Conservation (phyloP, 1,140 invertebrate genomes). For the Lycorma delicatula region DNA sequence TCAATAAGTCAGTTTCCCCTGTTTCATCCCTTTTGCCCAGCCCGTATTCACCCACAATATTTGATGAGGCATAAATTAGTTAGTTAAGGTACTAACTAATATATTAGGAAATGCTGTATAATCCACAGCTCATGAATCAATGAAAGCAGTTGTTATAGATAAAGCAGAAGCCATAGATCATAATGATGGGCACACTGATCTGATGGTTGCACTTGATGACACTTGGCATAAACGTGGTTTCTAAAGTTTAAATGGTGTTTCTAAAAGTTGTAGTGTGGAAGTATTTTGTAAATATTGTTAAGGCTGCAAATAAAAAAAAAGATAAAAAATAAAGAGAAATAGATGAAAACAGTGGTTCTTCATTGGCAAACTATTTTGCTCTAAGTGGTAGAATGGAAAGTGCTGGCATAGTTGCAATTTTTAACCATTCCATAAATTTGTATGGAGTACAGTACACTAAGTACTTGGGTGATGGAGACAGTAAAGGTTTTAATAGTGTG, state of each 20-base stretch:
- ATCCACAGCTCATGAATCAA: not conserved
- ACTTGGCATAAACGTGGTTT: conserved; percentile 19
- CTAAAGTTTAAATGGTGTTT: conserved; percentile 18
- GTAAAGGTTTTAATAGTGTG: conserved; percentile 19
- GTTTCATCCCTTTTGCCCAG: too few relatives aligned
- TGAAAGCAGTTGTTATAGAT: conserved; percentile 14
- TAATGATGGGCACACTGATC: too few relatives aligned
- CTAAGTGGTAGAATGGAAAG: conserved; percentile 21
- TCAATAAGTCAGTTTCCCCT: too few relatives aligned
- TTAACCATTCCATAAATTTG: conserved; percentile 12
- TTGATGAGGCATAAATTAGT: too few relatives aligned
- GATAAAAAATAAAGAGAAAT: not conserved
- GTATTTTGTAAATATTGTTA: too few relatives aligned
- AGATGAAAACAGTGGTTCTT: not conserved
- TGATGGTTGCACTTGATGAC: too few relatives aligned
- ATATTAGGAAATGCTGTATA: conserved; percentile 6
- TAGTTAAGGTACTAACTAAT: not conserved
- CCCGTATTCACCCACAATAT: too few relatives aligned
- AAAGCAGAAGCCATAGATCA: too few relatives aligned
- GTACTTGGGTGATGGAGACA: conserved; percentile 26
- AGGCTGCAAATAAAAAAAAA: too few relatives aligned
- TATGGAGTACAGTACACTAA: conserved; percentile 21
- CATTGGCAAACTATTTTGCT: conserved; percentile 12
- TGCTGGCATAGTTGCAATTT: conserved; percentile 17
- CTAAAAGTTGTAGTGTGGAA: too few relatives aligned